These are phyloP conservation scores for Actinia equina DNA, from an alignment of 64 coral and sea anemone species.

Conservation along the genomic window DNA sequence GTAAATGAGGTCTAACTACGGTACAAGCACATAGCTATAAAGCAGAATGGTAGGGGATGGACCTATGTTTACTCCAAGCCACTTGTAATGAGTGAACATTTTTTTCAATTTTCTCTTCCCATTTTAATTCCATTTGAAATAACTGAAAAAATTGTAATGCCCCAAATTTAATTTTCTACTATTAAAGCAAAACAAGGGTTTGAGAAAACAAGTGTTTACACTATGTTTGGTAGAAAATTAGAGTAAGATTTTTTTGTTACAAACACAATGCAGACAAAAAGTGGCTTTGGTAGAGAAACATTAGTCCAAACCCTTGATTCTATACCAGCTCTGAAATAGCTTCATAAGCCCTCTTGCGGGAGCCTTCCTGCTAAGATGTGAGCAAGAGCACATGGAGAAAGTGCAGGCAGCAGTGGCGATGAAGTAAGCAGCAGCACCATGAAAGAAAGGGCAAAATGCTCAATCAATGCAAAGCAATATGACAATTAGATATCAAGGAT, in stretches of 20 bases:
- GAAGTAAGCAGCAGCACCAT: constrained; percentile 77
- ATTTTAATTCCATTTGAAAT: background rate
- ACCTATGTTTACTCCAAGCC: background rate
- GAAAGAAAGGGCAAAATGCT: constrained; percentile 50
- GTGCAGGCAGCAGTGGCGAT: constrained; percentile 71
- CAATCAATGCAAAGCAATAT: constrained; percentile 39
- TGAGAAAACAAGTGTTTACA: no score
- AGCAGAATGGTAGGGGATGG: background rate
- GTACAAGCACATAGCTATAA: background rate
- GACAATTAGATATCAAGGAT: background rate
- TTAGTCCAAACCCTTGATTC: constrained; percentile 9
- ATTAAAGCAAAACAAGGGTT: no score
- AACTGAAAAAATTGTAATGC: background rate
- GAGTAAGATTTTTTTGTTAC: no score
- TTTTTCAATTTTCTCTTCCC: background rate
- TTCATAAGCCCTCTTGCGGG: constrained; percentile 95
- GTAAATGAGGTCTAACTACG: background rate
- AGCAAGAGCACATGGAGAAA: constrained; percentile 75
- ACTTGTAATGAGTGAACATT: background rate
- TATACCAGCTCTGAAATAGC: constrained; percentile 92
- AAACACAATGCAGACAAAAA: background rate
- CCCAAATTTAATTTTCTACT: no score
- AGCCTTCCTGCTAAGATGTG: constrained; percentile 89
- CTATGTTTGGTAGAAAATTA: background rate
- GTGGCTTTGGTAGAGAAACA: background rate